Conservation (phyloP, 2,113 vertebrate genomes). For the Entelurus aequoreus region DNA sequence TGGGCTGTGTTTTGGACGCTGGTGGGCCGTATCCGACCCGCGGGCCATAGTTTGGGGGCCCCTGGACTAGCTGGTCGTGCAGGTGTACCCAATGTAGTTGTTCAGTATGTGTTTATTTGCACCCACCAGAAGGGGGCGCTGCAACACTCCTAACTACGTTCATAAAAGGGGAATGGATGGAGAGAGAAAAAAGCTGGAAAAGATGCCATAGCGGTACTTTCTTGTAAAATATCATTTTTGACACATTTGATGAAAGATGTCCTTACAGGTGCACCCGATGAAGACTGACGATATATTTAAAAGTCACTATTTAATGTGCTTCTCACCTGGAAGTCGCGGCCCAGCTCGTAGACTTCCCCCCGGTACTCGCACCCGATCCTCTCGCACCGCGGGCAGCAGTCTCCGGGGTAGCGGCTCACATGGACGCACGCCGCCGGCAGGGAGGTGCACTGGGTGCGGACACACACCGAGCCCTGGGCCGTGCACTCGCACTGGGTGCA, state of each 20-base stretch:
- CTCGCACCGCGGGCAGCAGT: slow-evolving; percentile 82
- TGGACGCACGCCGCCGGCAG: slow-evolving; percentile 80
- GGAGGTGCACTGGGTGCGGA: slow-evolving; percentile 74
- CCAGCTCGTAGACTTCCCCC: slow-evolving; percentile 76
- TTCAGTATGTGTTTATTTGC: background rate
- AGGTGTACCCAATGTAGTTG: background rate
- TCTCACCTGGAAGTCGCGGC: slow-evolving; percentile 74
- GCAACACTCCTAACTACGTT: too few relatives aligned
- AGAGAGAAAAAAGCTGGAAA: too few relatives aligned
- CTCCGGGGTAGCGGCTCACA: slow-evolving; percentile 80
- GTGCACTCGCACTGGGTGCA: slow-evolving; percentile 83
- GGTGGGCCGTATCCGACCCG: too few relatives aligned
- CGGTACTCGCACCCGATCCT: slow-evolving; percentile 79
- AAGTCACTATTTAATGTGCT: background rate
- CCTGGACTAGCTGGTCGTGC: background rate
- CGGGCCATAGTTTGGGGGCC: background rate
- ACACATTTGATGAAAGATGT: too few relatives aligned
- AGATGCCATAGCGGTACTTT: too few relatives aligned
- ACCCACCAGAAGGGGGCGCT: background rate
- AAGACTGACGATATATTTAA: background rate
- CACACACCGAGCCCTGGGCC: slow-evolving; percentile 67
- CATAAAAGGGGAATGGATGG: too few relatives aligned
- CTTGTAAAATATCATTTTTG: too few relatives aligned
- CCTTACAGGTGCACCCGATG: too few relatives aligned
- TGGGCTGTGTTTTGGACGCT: too few relatives aligned